A percentile compares a stretch with the other conserved stretches of the same genome.
Conservation (phyloP, 2,888 invertebrate genomes). For the Beris morrisii region DNA sequence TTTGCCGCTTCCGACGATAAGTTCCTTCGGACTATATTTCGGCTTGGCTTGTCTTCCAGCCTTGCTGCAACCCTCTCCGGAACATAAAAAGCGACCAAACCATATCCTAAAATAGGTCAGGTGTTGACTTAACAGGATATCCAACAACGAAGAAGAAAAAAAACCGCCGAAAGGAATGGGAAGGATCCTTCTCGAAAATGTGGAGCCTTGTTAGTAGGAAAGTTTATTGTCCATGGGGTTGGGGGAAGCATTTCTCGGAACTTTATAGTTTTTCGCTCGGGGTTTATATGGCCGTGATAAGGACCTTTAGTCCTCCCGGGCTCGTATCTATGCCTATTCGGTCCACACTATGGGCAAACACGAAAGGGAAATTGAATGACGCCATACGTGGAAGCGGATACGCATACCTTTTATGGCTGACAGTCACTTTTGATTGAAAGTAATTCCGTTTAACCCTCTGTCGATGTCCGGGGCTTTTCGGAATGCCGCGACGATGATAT, state of each 20-base stretch:
- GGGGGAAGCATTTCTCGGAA: slow-evolving; percentile 18
- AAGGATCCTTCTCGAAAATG: slow-evolving; percentile 13
- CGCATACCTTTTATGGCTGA: slow-evolving; percentile 1
- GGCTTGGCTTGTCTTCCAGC: no score
- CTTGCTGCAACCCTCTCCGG: no score
- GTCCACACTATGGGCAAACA: not conserved
- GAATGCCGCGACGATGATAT: no score
- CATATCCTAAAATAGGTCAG: slow-evolving; percentile 22
- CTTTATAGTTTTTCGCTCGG: slow-evolving; percentile 20
- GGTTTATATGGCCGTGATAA: slow-evolving; percentile 13
- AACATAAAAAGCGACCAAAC: not conserved
- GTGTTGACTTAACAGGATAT: slow-evolving; percentile 19
- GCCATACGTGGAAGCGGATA: not conserved
- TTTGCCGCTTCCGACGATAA: no score
- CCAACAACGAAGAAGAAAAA: slow-evolving; percentile 6
- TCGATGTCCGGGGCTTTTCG: no score
- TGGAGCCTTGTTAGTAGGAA: slow-evolving; percentile 28
- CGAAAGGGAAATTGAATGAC: not conserved
- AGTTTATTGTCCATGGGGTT: slow-evolving; percentile 22
- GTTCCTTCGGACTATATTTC: no score
- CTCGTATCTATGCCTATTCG: no score
- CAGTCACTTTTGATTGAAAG: slow-evolving; percentile 15
- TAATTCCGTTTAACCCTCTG: not conserved
- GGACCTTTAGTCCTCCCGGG: no score
- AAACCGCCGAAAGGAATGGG: slow-evolving; percentile 11